Conservation (phyloP, 2,113 vertebrate species). For the Cololabis saira region DNA sequence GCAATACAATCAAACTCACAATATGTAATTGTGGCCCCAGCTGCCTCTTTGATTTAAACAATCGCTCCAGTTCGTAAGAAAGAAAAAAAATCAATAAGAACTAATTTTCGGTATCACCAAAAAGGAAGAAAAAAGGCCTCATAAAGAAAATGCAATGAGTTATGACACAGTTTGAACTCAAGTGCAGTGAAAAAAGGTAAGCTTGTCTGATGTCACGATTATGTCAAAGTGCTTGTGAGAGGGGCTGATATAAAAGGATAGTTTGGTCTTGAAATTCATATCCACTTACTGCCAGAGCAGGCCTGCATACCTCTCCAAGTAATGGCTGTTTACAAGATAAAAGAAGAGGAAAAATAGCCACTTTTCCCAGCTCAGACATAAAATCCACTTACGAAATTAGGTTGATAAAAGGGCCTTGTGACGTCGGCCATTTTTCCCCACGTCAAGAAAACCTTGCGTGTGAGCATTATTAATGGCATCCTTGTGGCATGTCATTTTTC, state of each 20-base stretch:
- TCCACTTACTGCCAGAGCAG: slow-evolving; percentile 74
- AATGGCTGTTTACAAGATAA: slow-evolving; percentile 82
- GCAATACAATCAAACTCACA: slow-evolving; percentile 72
- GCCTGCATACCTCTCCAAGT: slow-evolving; percentile 73
- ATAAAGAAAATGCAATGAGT: slow-evolving; percentile 71
- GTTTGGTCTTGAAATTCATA: slow-evolving; percentile 74
- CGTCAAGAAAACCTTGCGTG: slow-evolving; percentile 79
- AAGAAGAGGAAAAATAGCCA: slow-evolving; percentile 78
- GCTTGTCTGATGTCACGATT: slow-evolving; percentile 68
- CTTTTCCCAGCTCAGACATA: slow-evolving; percentile 72
- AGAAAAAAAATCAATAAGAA: slow-evolving; percentile 65
- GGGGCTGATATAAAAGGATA: slow-evolving; percentile 75
- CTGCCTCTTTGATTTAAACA: slow-evolving; percentile 80
- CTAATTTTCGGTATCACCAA: slow-evolving; percentile 71
- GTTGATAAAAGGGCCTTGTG: slow-evolving; percentile 80
- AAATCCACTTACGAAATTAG: slow-evolving; percentile 80
- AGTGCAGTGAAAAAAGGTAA: slow-evolving; percentile 47
- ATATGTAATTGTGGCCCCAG: slow-evolving; percentile 71
- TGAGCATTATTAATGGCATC: slow-evolving; percentile 84
- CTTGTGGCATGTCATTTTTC: slow-evolving; percentile 80
- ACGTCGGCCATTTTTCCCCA: slow-evolving; percentile 77
- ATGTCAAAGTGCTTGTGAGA: slow-evolving; percentile 69
- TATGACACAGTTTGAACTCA: slow-evolving; percentile 35
- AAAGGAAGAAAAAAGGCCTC: slow-evolving; percentile 45
- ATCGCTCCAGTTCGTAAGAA: slow-evolving; percentile 60